These are phyloP conservation scores for Clusia tigrina DNA, from an alignment of 2,888 invertebrate genomes.

Conservation along the genomic window DNA sequence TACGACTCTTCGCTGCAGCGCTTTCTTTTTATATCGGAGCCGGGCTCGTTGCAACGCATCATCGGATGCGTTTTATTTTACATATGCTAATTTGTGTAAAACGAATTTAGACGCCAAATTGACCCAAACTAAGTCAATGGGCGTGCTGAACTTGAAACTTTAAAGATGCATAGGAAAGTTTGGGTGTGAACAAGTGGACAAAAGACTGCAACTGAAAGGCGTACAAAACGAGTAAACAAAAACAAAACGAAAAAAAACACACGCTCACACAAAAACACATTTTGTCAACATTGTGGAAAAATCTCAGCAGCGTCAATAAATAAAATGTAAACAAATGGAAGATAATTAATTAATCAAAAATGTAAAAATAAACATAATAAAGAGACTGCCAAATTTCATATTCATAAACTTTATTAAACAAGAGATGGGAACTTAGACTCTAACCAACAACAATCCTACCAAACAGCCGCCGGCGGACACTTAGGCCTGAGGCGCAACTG, in stretches of 20 bases:
- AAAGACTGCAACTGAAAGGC: background rate
- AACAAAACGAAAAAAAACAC: too few relatives aligned
- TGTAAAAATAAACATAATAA: too few relatives aligned
- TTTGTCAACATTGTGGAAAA: too few relatives aligned
- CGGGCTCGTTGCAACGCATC: background rate
- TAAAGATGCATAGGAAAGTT: background rate
- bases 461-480: background rate
- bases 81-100: constrained; percentile 1
- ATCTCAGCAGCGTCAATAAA: too few relatives aligned
- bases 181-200: background rate
- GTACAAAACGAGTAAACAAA: too few relatives aligned
- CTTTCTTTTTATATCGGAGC: background rate
- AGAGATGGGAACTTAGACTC: too few relatives aligned
- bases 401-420: too few relatives aligned
- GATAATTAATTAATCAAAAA: too few relatives aligned
- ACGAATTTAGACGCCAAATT: background rate
- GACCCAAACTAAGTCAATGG: background rate
- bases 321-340: too few relatives aligned
- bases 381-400: too few relatives aligned
- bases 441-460: too few relatives aligned
- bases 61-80: background rate
- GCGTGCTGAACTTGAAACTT: constrained; percentile 1
- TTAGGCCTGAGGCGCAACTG: constrained; percentile 49
- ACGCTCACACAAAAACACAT: too few relatives aligned
- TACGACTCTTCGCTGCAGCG: background rate